phyloP scores from a whole-genome alignment of 2,888 invertebrate genomes.

The Cheiracanthium punctorium region DNA sequence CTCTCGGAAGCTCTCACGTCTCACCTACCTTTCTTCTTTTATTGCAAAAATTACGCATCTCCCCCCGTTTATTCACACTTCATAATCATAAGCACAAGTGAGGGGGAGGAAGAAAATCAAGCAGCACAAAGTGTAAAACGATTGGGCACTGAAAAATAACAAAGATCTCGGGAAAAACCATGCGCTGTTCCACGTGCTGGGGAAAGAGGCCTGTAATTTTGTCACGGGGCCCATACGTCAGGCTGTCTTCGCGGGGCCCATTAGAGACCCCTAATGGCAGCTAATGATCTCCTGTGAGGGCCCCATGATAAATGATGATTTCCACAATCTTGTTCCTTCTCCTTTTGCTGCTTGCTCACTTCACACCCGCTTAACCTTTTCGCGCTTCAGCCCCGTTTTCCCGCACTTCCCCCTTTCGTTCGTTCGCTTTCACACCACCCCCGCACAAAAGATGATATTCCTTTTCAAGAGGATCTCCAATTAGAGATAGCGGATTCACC shows the following conservation, averaged over 20 bases:
- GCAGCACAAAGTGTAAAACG: conserved; percentile 11
- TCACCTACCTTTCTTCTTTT: not conserved
- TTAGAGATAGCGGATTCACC: conserved; percentile 55
- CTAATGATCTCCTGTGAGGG: conserved; percentile 66
- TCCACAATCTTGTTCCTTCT: conserved; percentile 62
- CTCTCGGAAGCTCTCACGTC: not conserved
- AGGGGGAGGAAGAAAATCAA: not conserved
- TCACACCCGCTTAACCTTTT: conserved; percentile 66
- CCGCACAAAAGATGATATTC: conserved; percentile 24
- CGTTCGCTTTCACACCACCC: not conserved
- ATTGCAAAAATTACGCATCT: not conserved
- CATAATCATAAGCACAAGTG: conserved; percentile 11
- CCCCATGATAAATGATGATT: conserved; percentile 69
- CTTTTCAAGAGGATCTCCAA: conserved; percentile 52
- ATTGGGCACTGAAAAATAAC: not conserved
- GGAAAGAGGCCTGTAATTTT: conserved; percentile 57
- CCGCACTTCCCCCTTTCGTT: not conserved
- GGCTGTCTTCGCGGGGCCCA: conserved; percentile 66
- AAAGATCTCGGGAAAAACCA: not conserved
- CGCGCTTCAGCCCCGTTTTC: not conserved
- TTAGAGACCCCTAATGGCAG: conserved; percentile 65
- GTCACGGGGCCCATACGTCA: conserved; percentile 65
- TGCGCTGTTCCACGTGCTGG: not conserved
- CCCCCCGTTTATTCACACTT: conserved; percentile 5
- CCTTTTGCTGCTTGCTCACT: conserved; percentile 27